Conservation (phyloP, 2,888 invertebrate species). For the Shargacucullia verbasci region DNA sequence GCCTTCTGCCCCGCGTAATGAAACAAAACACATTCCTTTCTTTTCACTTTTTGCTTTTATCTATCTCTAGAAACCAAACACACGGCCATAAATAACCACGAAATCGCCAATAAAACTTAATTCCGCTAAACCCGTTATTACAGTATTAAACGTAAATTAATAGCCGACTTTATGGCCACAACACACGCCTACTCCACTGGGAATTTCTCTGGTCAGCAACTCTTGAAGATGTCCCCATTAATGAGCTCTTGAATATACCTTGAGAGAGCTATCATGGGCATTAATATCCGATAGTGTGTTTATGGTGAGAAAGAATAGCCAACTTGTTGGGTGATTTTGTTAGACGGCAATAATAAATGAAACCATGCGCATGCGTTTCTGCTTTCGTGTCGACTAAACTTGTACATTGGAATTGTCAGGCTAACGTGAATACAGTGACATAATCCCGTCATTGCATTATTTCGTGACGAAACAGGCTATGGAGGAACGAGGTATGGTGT, state of each 20-base stretch:
- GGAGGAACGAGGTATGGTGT: no score
- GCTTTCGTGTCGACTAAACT: no score
- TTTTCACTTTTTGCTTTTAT: neutral
- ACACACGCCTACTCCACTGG: constrained; percentile 61
- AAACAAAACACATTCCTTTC: constrained; percentile 11
- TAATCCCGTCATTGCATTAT: no score
- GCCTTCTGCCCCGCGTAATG: neutral
- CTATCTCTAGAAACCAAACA: constrained; percentile 33
- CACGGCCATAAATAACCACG: constrained; percentile 42
- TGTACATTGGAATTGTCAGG: no score
- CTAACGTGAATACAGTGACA: no score
- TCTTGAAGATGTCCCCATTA: constrained; percentile 79
- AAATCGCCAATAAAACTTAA: constrained; percentile 54
- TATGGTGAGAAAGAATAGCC: constrained; percentile 40
- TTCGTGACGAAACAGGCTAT: no score
- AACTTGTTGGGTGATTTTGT: no score
- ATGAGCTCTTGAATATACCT: constrained; percentile 79
- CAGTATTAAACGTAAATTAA: constrained; percentile 61
- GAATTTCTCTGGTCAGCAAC: constrained; percentile 76
- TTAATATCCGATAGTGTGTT: constrained; percentile 64
- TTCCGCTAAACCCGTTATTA: constrained; percentile 51
- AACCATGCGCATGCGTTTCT: no score
- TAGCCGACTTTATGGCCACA: constrained; percentile 68
- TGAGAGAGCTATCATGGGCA: constrained; percentile 68
- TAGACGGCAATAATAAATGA: no score